phyloP scores from a whole-genome alignment of 1,140 invertebrate species.

The Drosophila pallidifrons region DNA sequence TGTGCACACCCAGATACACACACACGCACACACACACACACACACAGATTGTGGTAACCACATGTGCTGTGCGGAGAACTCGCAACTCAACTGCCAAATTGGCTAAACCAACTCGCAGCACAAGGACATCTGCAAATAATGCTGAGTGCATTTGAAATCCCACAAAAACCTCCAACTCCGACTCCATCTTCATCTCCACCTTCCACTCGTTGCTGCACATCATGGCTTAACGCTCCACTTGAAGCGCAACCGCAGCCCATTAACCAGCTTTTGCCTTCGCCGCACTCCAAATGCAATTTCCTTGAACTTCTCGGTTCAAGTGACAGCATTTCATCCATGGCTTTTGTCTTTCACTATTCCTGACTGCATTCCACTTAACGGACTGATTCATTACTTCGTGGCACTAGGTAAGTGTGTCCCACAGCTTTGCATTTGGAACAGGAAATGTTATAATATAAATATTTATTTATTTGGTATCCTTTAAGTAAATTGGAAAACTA shows the following conservation, averaged over 20 bases:
- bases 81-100: constrained; percentile 11
- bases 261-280: constrained; percentile 20
- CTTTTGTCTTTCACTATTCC: constrained; percentile 1
- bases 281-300: constrained; percentile 58
- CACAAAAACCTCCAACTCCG: neutral
- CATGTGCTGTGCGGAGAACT: constrained; percentile 1
- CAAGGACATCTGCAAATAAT: constrained; percentile 23
- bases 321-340: constrained; percentile 29
- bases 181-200: neutral
- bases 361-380: constrained; percentile 10
- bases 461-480: too few species aligned
- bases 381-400: constrained; percentile 5
- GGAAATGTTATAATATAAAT: too few species aligned
- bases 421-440: neutral
- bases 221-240: constrained; percentile 55
- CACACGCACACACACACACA: constrained; percentile 14
- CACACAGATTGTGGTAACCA: constrained; percentile 20
- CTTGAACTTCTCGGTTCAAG: constrained; percentile 47
- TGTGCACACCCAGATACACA: constrained; percentile 35
- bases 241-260: constrained; percentile 43
- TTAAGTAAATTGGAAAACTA: too few species aligned
- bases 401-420: neutral
- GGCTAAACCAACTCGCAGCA: constrained; percentile 9
- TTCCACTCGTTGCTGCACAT: neutral
- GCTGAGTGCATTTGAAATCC: constrained; percentile 20